Base-by-base conservation (phyloP, 2,888 invertebrate species). In the Drosophila hamatofila region DNA sequence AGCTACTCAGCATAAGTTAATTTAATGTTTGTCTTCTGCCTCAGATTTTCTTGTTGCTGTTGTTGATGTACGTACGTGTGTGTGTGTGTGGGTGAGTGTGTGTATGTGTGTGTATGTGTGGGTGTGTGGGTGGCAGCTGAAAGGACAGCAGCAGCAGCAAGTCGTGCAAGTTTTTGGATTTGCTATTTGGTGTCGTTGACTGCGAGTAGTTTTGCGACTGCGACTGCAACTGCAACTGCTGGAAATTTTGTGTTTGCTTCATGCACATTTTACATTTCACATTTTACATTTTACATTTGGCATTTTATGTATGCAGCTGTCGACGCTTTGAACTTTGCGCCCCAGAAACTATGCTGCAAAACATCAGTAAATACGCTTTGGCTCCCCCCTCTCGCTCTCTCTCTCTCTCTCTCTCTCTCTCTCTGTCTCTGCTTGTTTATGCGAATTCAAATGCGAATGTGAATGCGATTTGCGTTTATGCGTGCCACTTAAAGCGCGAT, bases 1-100 rank as follows among this genome's bases (percentile, higher is more conserved):
- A 49, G 83, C 81, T 72, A 76, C 83, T 80, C 85, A 69, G 85
- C 88, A 88, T 84, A 88, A 84, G 88, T 84, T 84, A 88, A 88
- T 84, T 84, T 85, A 70, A 72, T 82, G 83, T 85, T 85, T 85
- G 76, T 84, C 83, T 84, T 84, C 49, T 66, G 67, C 70, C 70
- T 62, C 69, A 78, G 66, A 59, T 72, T 67, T 46, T 56, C 55
- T 57, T 78, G 61, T 72, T 70, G 58, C n/a, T 48, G 33, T 3
- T 54, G 23, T 51, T 56, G 41, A 44, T 49, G 46, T 55, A 12
- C 12, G 30, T 33, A 1, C 16, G 35, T 18, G 18, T 41, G 39
- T 58, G 37, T 56, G 14, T 39, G 21, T 30, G 5, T 35, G 14
- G 23, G 27, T 46, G 55, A n/a, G n/a, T 42, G 42, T 42, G 33